Evolutionary conservation across 1,140 invertebrate species (phyloP).

Genomic region (Cydia splendana): DNA sequence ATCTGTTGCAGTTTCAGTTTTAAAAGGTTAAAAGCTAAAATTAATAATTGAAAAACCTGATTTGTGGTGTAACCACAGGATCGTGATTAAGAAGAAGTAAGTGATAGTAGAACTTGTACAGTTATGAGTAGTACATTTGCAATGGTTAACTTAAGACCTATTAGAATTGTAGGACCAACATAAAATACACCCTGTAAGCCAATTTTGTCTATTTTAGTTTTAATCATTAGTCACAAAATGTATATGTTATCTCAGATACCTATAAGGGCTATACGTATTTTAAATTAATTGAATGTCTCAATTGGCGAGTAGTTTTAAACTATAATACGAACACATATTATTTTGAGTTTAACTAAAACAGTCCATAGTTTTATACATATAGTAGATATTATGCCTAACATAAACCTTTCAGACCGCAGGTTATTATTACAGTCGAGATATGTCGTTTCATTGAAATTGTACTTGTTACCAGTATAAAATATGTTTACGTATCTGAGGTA

Average conservation of each 20-base stretch:
- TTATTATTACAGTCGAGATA: neutral
- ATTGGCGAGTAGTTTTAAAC: neutral
- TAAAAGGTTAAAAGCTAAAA: neutral
- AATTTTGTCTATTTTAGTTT: neutral
- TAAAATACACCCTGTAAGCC: neutral
- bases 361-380: neutral
- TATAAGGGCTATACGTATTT: no score
- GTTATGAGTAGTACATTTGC: neutral
- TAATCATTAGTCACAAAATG: neutral
- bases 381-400: neutral
- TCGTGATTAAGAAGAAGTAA: neutral
- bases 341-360: neutral
- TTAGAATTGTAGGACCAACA: neutral
- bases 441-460: neutral
- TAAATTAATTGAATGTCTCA: neutral
- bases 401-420: neutral
- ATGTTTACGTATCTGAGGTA: neutral
- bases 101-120: conserved; percentile 5
- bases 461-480: neutral
- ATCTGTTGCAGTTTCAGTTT: neutral
- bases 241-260: neutral
- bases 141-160: neutral
- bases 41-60: neutral
- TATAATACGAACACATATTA: neutral
- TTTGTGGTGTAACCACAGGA: conserved; percentile 8